Conservation (phyloP, 2,888 invertebrate species). For the Teleogryllus oceanicus region DNA sequence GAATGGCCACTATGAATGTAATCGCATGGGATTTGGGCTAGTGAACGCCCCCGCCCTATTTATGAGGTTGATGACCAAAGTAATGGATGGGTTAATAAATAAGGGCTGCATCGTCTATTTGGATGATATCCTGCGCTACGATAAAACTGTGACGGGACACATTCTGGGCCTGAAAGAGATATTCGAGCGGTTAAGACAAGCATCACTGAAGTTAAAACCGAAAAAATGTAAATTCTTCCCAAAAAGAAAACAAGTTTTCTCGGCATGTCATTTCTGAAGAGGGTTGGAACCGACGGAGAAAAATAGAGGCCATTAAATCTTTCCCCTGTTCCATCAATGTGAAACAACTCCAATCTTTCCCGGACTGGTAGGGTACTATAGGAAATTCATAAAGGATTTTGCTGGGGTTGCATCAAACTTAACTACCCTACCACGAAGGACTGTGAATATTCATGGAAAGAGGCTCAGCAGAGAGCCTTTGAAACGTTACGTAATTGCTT, state of each 20-base stretch:
- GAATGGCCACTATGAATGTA: too few relatives aligned
- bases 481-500: neutral
- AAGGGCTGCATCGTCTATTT: neutral
- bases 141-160: neutral
- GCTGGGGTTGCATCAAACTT: neutral
- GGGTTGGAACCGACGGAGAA: neutral
- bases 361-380: constrained; percentile 9
- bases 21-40: neutral
- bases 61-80: neutral
- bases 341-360: neutral
- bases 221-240: neutral
- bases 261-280: neutral
- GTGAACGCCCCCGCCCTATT: neutral
- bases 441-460: neutral
- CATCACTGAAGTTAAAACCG: neutral
- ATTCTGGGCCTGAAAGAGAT: too few relatives aligned
- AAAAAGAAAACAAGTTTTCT: neutral
- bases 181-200: too few relatives aligned
- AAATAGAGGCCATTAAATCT: constrained; percentile 19
- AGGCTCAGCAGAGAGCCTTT: neutral
- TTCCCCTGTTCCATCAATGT: neutral
- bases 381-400: neutral
- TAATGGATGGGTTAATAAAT: neutral
- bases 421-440: neutral
- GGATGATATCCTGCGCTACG: neutral